Evolutionary conservation across 2,797 vertebrate species (phyloP).

Genomic region (Sitta carolinensis): DNA sequence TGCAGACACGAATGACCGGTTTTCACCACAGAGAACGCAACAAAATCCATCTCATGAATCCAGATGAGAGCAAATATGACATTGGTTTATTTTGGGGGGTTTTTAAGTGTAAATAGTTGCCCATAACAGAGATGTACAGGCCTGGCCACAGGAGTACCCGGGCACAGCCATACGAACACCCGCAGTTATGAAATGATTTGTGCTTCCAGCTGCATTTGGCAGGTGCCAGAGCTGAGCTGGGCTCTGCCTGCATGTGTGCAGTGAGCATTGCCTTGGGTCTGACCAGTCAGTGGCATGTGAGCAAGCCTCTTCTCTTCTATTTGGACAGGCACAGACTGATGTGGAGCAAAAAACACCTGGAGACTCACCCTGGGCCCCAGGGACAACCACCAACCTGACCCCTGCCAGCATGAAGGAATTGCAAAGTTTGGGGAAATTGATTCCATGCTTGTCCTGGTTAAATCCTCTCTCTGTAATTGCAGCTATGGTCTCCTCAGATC

Average conservation of each 20-base stretch:
- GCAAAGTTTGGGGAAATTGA: neutral
- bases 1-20: constrained; percentile 38
- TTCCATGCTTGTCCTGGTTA: neutral
- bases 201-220: constrained; percentile 51
- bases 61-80: constrained; percentile 52
- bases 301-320: neutral
- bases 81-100: neutral
- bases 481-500: neutral
- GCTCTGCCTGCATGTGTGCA: neutral
- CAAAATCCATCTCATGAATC: constrained; percentile 51
- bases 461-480: neutral
- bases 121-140: constrained; percentile 37
- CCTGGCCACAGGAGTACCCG: constrained; percentile 16
- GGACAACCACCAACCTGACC: neutral
- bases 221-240: neutral
- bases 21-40: constrained; percentile 29
- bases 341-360: neutral
- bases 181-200: constrained; percentile 36
- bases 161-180: neutral
- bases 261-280: neutral
- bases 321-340: neutral
- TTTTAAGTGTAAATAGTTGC: constrained; percentile 34
- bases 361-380: neutral
- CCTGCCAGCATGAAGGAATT: neutral
- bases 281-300: neutral